Base-by-base conservation (phyloP, 1,140 invertebrate species). In the Tetramorium parvispinum region DNA sequence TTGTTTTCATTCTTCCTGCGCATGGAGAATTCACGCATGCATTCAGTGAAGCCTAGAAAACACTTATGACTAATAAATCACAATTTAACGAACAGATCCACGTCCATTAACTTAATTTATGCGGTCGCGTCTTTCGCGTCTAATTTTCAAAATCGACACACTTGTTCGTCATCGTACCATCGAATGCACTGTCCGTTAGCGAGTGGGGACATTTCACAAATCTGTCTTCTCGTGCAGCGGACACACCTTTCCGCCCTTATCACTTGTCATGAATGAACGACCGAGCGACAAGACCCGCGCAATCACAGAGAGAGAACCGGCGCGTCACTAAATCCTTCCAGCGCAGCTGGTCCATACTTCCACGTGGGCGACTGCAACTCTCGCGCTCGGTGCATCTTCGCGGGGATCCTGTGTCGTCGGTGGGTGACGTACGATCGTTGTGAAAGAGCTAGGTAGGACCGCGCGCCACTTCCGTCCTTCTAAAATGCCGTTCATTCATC, bases 401-500 rank as follows among this genome's bases (percentile, higher is more conserved):
- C 46, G 59, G 37, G 49, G 75, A 63, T 85, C 46, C 73, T 53
- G 55, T 21, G 71, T 61, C 71, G 73, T n/a, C 53, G 21, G 65
- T 21, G 53, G 55, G 66, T 83, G 75, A 78, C 82, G 73, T 78
- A 85, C 82, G 82, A 85, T 78, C 73, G 82, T 68, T 16, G 73
- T 59, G 59, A 78, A 78, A 85, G 59, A 21, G 75, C 70, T 85
- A 85, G 68, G 53, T 46, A 21, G 46, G 16, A 59, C 40, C 37
- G 76, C 21, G 73, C 53, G 40, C 11, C 46, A 75, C 51, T 85
- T 90, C 89, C 88, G 85, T 75, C 73, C 71, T 55, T 82, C 78
- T 85, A 43, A 73, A 83, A 79, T 87, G 71, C 51, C 85, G 89
- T 81, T 87, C 88, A 68, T 90, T 89, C 88, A 78, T 89, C 89